Evolutionary conservation across 2,888 invertebrate genomes (phyloP), one percentile per base, ranked within the genome.

Genomic region (Embidobia sp.): DNA sequence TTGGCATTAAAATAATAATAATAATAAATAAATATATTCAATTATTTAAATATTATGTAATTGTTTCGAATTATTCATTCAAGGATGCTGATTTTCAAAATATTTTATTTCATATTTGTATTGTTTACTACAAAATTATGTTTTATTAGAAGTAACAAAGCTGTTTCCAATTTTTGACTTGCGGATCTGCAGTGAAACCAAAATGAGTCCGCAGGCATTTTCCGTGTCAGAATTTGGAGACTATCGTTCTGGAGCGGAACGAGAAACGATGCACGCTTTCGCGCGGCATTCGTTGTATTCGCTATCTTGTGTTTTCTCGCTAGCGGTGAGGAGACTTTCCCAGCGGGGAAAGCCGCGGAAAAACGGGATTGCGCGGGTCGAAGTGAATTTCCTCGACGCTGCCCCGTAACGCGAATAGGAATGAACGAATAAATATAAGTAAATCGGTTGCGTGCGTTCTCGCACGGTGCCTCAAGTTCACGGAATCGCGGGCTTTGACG

Each of bases 351-450:
- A 79, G 73, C 73, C 53, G 29, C 48, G 70, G 55, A 74, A 74
- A 78, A 77, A 73, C 57, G 49, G 57, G 64, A 57, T 33, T 55
- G 57, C 53, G 53, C 61, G 44, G 63, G 59, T 66, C 69, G 57
- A 37, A 51, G 51, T 37, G 75, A 69, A 74, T 79, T 76, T 69
- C 49, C 55, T 51, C 74, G 26, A 48, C 44, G 51, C 19, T 70
- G 19, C 70, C 69, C 63, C 59, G 55, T 6, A 49, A 49, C 61
- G 53, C 37, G 79, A 73, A 76, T 61, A 72, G 18, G 48, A 72
- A 79, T 73, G 46, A 66, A 74, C 69, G 73, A 73, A 77, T 79
- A 77, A 77, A 75, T 77, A 76, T 77, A 70, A 79, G 67, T 73
- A 70, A 55, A 76, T 76, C 64, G 70, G 73, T 77, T 67, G 76